Base-by-base conservation (phyloP, 2,113 vertebrate genomes). In the Bujurquina vittata region DNA sequence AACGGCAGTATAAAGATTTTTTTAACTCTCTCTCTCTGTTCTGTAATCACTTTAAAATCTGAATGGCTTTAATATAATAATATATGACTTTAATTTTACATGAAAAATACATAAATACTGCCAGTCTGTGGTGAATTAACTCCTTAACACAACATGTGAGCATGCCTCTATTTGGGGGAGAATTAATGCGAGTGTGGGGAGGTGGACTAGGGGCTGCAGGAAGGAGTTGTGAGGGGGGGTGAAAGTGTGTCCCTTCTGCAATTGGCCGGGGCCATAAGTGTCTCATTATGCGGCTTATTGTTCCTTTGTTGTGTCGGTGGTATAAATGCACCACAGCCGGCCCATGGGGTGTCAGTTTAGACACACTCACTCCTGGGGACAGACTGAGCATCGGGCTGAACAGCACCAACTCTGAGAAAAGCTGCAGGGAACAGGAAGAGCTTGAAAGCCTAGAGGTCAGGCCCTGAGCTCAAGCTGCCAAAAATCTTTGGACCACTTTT, bases 231-330 rank as follows among this genome's bases (percentile, higher is more conserved):
- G 75, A 57, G 83, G 84, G 91, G 84, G 81, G 84, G 91, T 90
- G 87, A 93, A 94, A 94, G 93, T 94, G 92, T 90, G 90, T 92
- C 94, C 91, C 94, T 87, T 94, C 94, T 94, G 93, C 94, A 94
- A 96, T 95, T 96, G 96, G 95, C 91, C 93, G 91, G 77, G 77
- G 87, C 89, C 93, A 92, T 93, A 94, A 93, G 92, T 94, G 92
- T 95, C 93, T 95, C 94, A 96, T 96, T 96, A 95, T 95, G 94
- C 95, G 8, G 69, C 74, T 93, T 94, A 94, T 97, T 97, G 96
- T 95, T 95, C 95, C 93, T 95, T 97, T 96, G 96, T 96, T 93
- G 89, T 7, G 81, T 33, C 56, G 40, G 87, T 63, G 31, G 84
- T 96, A 97, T 96, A 97, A 96, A 96, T 95, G 79, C 88, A 92